Evolutionary conservation across 2,113 vertebrate species (phyloP), one percentile per base, ranked within the genome.

Genomic region (Platichthys flesus): DNA sequence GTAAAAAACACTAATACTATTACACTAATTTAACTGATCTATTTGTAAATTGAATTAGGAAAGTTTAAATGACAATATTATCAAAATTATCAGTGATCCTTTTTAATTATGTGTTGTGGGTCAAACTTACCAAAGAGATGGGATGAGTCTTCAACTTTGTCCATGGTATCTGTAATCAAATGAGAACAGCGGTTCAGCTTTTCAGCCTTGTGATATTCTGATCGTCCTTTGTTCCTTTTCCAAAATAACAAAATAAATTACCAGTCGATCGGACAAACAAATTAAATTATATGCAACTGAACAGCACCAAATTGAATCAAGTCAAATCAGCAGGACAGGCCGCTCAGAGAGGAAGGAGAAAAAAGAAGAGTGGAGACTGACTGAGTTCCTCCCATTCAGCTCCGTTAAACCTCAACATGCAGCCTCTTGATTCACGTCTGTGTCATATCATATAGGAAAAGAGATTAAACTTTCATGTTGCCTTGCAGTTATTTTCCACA

Each of bases 121-220:
- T 15, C 14, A 57, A 89, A 92, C 95, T 95, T 89, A 99, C 98
- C 96, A 99, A 90, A 83, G 92, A 93, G 79, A 99, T 99, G 9
- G 98, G 98, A 77, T 99, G 97, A 49, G 97, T 97, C 94, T 99
- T 99, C 86, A 99, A 79, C 91, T 99, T 99, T 74, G 98, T 99
- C 98, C 98, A 99, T 78, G 97, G 98, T 88, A 99, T 99, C 98
- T 99, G 90, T 47, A 92, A 67, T 45, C 16, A 87, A 88, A 86
- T 83, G 10, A 61, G 40, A 61, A 13, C n/a, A 75, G n/a, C 1
- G 6, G 15, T 47, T 85, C 63, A 79, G 73, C 71, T 40, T 71
- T 61, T 59, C 21, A 56, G 40, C 16, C 47, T 26, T 15, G n/a
- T 28, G 35, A 21, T 4, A 40, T 12, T 5, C 26, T 42, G 16